Percentiles rank a stretch among this genome's conserved stretches.
Evolutionary conservation across 1,140 invertebrate genomes (phyloP).

Genomic region (Heliconius eleuchia): DNA sequence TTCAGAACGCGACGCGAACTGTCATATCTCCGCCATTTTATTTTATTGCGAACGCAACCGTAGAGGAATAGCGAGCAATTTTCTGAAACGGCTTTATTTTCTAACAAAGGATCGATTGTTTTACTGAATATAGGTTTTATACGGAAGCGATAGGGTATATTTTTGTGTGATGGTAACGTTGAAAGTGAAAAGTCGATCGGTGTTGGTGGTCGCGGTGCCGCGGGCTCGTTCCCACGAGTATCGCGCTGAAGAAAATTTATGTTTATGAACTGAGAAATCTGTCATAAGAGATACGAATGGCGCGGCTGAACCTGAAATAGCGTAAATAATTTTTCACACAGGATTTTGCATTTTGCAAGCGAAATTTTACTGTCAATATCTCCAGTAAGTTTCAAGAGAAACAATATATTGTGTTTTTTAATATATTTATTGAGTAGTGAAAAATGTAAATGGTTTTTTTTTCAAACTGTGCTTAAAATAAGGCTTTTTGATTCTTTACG

Average conservation of each 20-base stretch:
- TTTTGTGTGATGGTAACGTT: constrained; percentile 39
- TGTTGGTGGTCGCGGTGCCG: constrained; percentile 73
- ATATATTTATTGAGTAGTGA: neutral
- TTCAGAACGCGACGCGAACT: constrained; percentile 44
- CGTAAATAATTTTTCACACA: constrained; percentile 78
- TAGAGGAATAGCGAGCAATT: constrained; percentile 58
- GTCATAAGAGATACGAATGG: constrained; percentile 77
- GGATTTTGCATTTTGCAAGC: constrained; percentile 47
- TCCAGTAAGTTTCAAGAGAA: neutral
- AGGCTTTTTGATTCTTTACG: neutral
- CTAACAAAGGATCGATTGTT: constrained; percentile 46
- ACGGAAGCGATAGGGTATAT: constrained; percentile 39
- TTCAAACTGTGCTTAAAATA: neutral
- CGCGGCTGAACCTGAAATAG: constrained; percentile 73
- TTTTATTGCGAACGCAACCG: constrained; percentile 69
- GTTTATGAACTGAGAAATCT: constrained; percentile 79
- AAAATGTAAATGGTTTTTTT: neutral
- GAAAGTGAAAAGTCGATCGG: constrained; percentile 76
- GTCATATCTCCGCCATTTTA: constrained; percentile 61
- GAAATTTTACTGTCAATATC: constrained; percentile 7
- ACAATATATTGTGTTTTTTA: neutral
- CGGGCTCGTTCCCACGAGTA: constrained; percentile 76
- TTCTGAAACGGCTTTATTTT: constrained; percentile 78
- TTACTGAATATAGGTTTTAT: constrained; percentile 36
- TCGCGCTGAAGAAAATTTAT: constrained; percentile 76